Evolutionary conservation across 2,888 invertebrate species (phyloP).

Genomic region (Smittia sp.): DNA sequence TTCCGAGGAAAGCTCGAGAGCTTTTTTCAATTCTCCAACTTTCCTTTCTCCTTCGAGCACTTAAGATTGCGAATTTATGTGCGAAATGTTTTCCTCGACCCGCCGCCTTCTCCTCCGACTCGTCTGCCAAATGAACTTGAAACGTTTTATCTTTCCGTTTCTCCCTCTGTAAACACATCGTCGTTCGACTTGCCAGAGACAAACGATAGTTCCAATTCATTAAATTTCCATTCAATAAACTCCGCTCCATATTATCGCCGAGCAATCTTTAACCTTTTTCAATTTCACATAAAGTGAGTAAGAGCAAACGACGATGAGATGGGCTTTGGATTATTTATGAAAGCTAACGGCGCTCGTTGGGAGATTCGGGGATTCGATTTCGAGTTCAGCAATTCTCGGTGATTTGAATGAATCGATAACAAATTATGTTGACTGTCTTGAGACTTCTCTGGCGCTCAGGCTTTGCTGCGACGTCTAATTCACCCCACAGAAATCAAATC

Average conservation of each 20-base stretch:
- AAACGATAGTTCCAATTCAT: slow-evolving; percentile 3
- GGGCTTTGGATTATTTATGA: not conserved
- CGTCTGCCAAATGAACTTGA: not conserved
- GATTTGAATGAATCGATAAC: too few relatives aligned
- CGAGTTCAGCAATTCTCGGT: too few relatives aligned
- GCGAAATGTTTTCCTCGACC: not conserved
- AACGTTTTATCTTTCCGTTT: not conserved
- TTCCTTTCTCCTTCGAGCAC: not conserved
- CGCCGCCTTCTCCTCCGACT: not conserved
- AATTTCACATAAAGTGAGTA: not conserved
- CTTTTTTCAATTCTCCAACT: not conserved
- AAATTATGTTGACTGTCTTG: too few relatives aligned
- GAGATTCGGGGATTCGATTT: too few relatives aligned
- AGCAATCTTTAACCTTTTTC: not conserved
- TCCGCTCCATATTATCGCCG: not conserved
- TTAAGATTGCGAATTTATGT: not conserved
- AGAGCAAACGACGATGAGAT: not conserved
- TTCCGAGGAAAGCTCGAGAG: not conserved
- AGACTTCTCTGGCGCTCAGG: too few relatives aligned
- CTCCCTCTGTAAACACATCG: not conserved
- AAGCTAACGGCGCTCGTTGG: too few relatives aligned
- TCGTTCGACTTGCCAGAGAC: not conserved
- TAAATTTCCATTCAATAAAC: slow-evolving; percentile 1
- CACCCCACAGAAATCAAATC: too few relatives aligned
- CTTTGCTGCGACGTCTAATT: too few relatives aligned